These are phyloP conservation scores for Noctua comes DNA, from an alignment of 2,888 invertebrate genomes.

Conservation along the genomic window DNA sequence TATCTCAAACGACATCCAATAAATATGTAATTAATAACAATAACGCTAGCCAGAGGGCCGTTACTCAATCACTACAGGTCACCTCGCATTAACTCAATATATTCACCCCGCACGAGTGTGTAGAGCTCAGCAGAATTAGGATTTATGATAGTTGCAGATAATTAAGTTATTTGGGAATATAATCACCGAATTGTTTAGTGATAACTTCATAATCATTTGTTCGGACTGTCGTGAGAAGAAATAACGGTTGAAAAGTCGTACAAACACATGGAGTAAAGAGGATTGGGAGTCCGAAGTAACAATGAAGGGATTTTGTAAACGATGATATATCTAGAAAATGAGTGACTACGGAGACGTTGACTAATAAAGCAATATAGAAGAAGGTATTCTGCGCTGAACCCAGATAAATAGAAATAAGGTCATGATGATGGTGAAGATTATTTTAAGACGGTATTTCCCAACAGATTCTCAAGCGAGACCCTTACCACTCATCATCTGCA, in stretches of 20 bases:
- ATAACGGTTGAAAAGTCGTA: not conserved
- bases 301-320: not conserved
- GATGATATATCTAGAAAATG: too few species aligned
- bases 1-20: slow-evolving; percentile 50
- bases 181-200: not conserved
- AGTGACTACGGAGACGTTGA: not conserved
- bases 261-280: not conserved
- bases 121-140: slow-evolving; percentile 24
- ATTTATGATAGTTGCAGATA: slow-evolving; percentile 46
- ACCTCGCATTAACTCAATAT: slow-evolving; percentile 46
- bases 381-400: not conserved
- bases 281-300: not conserved
- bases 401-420: not conserved
- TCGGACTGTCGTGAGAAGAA: not conserved
- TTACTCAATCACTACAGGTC: slow-evolving; percentile 62
- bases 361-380: not conserved
- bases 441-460: not conserved
- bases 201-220: not conserved
- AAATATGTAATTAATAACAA: slow-evolving; percentile 64
- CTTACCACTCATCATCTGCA: too few species aligned
- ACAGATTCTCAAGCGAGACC: not conserved
- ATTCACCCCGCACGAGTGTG: slow-evolving; percentile 23
- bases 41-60: slow-evolving; percentile 45
- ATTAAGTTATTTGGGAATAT: slow-evolving; percentile 26
- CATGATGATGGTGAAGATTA: not conserved